Base-by-base conservation (phyloP, 1,140 invertebrate species). In the Sinella curviseta region DNA sequence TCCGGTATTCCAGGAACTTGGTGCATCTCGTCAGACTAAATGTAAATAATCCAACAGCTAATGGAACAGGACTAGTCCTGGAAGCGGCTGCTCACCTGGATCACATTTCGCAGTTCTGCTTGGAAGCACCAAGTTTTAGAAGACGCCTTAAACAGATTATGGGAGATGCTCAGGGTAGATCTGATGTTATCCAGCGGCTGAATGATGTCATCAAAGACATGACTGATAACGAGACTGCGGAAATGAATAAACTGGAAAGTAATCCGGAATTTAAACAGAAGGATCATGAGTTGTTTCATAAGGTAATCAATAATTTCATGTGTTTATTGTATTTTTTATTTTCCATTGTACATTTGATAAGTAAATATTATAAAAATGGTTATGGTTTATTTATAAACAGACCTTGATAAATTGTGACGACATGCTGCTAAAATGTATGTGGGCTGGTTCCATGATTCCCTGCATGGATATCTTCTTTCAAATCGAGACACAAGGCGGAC, bases 381-480 rank as follows among this genome's bases (percentile, higher is more conserved):
- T n/a, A n/a, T n/a, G n/a, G n/a, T 30, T 31, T 14, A 12, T 60
- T 70, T 31, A 31, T 17, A 2, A 48, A 12, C 39, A 70, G 31
- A 30, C 65, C 1, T 8, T 30, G 8, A 8, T 17, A 4, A 30
- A 70, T 14, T 75, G 74, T 24, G 34, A 75, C 1, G 74, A 75
- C 1, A 75, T 75, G 74, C 14, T 75, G 3, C 34, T 75, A 3
- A 36, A 48, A 48, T 75, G 74, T 48, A 16, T 36, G 34, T 75
- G 74, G 74, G 74, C 17, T 8, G 8, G 36, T 12, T 3, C 3
- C 33, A 24, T 48, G 3, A 8, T 48, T n/a, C 14, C 14, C 24
- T 75, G 74, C 39, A 48, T 4, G 12, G 36, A 75, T n/a, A 28
- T 48, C 16, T 75, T 75, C 26, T n/a, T n/a, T 17, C 24, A 8